Evolutionary conservation across 2,888 invertebrate species (phyloP).

Genomic region (Pachliopta kotzebuea): DNA sequence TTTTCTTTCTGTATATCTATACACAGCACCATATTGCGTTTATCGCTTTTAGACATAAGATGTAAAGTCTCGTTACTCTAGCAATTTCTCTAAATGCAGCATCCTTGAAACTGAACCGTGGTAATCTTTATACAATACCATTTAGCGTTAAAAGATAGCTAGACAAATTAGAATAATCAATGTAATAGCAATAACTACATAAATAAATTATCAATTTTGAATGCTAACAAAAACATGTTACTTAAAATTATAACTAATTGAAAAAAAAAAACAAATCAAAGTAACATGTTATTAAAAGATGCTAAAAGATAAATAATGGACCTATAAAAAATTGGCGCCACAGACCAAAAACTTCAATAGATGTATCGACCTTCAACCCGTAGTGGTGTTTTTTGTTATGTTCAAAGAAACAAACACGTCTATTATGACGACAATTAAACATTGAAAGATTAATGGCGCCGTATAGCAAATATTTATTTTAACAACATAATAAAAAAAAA

Average conservation of each 20-base stretch:
- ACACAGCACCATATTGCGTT: too few species aligned
- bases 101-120: too few species aligned
- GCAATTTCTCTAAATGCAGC: too few species aligned
- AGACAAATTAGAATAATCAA: too few species aligned
- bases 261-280: slow-evolving; percentile 5
- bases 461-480: neutral
- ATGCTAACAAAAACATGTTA: neutral
- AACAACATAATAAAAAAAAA: neutral
- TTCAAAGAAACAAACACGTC: slow-evolving; percentile 6
- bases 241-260: too few species aligned
- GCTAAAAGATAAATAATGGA: slow-evolving; percentile 27
- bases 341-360: slow-evolving; percentile 36
- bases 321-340: slow-evolving; percentile 53
- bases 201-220: too few species aligned
- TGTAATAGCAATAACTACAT: too few species aligned
- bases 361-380: slow-evolving; percentile 46
- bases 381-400: slow-evolving; percentile 3
- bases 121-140: too few species aligned
- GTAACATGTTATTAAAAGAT: slow-evolving; percentile 19
- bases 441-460: slow-evolving; percentile 7
- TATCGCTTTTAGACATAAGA: too few species aligned
- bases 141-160: too few species aligned
- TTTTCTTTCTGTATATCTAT: too few species aligned
- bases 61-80: too few species aligned
- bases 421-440: slow-evolving; percentile 8